Evolutionary conservation across 2,888 invertebrate genomes (phyloP).

Genomic region (Agelastica alni): DNA sequence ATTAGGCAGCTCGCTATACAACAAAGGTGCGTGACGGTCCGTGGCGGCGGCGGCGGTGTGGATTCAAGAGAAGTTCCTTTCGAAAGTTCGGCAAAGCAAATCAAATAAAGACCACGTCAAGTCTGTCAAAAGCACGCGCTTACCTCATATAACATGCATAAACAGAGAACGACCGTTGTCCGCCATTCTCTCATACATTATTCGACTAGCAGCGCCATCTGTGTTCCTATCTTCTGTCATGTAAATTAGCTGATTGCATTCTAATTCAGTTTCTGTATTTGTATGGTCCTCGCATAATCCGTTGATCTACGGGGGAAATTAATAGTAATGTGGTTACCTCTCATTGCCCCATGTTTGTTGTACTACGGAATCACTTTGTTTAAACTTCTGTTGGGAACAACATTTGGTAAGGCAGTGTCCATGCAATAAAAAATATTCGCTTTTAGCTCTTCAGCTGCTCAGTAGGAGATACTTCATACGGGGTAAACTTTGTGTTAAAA

Average conservation of each 20-base stretch:
- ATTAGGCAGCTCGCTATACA: conserved; percentile 21
- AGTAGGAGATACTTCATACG: no score
- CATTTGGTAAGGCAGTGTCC: no score
- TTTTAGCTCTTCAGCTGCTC: no score
- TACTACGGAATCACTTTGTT: no score
- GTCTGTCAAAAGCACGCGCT: conserved; percentile 48
- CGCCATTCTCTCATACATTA: conserved; percentile 55
- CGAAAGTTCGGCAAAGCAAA: conserved; percentile 38
- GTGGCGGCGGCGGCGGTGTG: neutral
- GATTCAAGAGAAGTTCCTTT: conserved; percentile 26
- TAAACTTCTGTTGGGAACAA: no score
- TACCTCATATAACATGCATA: conserved; percentile 52
- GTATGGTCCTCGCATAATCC: conserved; percentile 43
- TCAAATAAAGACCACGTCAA: conserved; percentile 41
- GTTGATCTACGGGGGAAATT: conserved; percentile 26
- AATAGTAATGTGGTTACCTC: no score
- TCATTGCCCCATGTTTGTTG: no score
- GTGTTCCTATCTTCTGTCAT: conserved; percentile 41
- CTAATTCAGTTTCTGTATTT: conserved; percentile 47
- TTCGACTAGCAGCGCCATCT: conserved; percentile 46
- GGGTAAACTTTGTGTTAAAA: no score
- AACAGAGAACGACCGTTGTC: conserved; percentile 42
- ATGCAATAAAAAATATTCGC: no score
- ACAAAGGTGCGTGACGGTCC: conserved; percentile 31
- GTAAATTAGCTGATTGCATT: conserved; percentile 46